Conservation (phyloP, 1,140 invertebrate genomes). For the Drosophila takahashii region DNA sequence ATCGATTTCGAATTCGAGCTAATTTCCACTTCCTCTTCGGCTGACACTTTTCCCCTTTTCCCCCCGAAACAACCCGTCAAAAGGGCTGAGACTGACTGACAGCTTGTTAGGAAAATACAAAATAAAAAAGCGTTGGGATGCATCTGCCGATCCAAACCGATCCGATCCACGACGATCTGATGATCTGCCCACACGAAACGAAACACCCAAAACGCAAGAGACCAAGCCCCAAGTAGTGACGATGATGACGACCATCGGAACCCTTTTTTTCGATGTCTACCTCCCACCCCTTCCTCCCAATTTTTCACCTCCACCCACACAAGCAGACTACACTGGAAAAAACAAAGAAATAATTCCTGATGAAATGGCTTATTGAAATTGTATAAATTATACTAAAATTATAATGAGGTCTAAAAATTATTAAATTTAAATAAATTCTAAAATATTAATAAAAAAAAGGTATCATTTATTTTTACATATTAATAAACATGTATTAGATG, state of each 20-base stretch:
- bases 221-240: constrained; percentile 21
- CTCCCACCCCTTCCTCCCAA: constrained; percentile 18
- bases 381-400: no score
- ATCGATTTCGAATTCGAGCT: constrained; percentile 48
- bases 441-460: no score
- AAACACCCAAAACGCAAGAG: constrained; percentile 21
- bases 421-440: no score
- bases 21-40: constrained; percentile 40
- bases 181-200: constrained; percentile 34
- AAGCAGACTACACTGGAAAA: constrained; percentile 17
- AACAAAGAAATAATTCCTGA: background rate
- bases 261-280: constrained; percentile 22
- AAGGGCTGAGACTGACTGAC: constrained; percentile 34
- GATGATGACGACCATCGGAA: constrained; percentile 37
- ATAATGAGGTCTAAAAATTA: no score
- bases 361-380: no score
- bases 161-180: background rate
- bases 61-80: constrained; percentile 23
- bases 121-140: constrained; percentile 9
- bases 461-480: no score
- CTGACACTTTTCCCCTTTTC: constrained; percentile 17
- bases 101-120: constrained; percentile 39
- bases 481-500: no score
- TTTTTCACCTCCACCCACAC: constrained; percentile 47
- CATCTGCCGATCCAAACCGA: constrained; percentile 22